Conservation (phyloP, 37 sponge, comb jelly and placozoan species). For the Theonella swinhoei region DNA sequence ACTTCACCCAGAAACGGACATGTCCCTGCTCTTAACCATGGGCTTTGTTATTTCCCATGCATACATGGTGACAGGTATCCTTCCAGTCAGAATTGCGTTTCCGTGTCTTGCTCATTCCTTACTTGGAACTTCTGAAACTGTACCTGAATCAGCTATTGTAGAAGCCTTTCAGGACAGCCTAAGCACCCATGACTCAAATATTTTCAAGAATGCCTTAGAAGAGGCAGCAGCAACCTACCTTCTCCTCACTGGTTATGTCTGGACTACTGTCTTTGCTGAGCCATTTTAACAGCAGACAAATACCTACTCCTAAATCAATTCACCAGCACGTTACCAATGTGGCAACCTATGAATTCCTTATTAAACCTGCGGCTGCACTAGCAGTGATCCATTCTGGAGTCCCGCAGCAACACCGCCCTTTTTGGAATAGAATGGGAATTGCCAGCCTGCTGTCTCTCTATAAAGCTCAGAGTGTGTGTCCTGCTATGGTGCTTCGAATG, state of each 20-base stretch:
- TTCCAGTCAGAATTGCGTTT: conserved; percentile 13
- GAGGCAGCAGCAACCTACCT: neutral
- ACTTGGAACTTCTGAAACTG: neutral
- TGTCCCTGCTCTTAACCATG: neutral
- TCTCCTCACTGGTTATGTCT: neutral
- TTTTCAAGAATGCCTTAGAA: neutral
- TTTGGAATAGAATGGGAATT: conserved; percentile 1
- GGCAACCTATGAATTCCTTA: conserved; percentile 8
- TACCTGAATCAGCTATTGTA: neutral
- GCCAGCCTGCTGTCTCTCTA: neutral
- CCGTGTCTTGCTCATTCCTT: conserved; percentile 7
- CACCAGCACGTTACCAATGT: neutral
- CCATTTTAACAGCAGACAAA: neutral
- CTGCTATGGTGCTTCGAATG: neutral
- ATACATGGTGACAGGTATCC: neutral
- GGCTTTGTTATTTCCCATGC: conserved; percentile 8
- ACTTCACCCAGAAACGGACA: neutral
- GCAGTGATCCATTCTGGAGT: neutral
- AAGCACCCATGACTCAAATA: neutral
- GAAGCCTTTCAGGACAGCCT: neutral
- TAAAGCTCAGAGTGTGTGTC: neutral
- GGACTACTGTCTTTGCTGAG: neutral
- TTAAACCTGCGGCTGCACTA: conserved; percentile 15
- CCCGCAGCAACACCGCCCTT: neutral
- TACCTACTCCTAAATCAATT: conserved; percentile 1